Base-by-base conservation (phyloP, 2,797 vertebrate genomes). In the Sphenopsis melanotis region DNA sequence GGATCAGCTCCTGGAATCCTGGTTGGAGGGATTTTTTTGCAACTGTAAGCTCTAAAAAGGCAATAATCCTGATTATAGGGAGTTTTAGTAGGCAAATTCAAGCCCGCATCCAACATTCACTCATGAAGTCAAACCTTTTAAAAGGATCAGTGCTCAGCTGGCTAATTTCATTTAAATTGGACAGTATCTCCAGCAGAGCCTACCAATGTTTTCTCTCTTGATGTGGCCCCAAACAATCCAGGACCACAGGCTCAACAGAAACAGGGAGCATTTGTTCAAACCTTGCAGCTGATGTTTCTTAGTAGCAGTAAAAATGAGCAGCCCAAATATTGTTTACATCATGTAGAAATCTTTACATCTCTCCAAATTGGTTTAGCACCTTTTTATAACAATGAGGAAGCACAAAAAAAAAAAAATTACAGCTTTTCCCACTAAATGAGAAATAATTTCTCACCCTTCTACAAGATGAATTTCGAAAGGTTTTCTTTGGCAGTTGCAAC, bases 161-260 rank as follows among this genome's bases (percentile, higher is more conserved):
- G 89, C 92, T 95, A 83, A 95, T 94, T 93, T 89, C 72, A 68
- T 92, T 89, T 92, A 94, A 96, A 95, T 92, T 92, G 84, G 87
- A 91, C 65, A 6, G 37, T 50, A 71, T 42, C 89, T 97, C 94
- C 96, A 95, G 87, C 89, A 93, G 92, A 96, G 92, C 50, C 89
- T 80, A 89, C 82, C 89, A 39, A 59, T 41, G 68, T 56, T 92
- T 95, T 77, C 20, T 60, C 61, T 83, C 91, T 88, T 83, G 89
- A 78, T 92, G 87, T 65, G 57, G 79, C 89, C 72, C 90, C 17
- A 78, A 95, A 30, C 72, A 71, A 83, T 85, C 61, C 79, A 72
- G 36, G 87, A 85, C 26, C 70, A 37, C n/a, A 64, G 37, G 37
- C 78, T 92, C 64, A 24, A 44, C 9, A 26, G 32, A 90, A 94